These are phyloP conservation scores for Eupithecia vulgata DNA, from an alignment of 2,888 invertebrate species.

Conservation along the genomic window DNA sequence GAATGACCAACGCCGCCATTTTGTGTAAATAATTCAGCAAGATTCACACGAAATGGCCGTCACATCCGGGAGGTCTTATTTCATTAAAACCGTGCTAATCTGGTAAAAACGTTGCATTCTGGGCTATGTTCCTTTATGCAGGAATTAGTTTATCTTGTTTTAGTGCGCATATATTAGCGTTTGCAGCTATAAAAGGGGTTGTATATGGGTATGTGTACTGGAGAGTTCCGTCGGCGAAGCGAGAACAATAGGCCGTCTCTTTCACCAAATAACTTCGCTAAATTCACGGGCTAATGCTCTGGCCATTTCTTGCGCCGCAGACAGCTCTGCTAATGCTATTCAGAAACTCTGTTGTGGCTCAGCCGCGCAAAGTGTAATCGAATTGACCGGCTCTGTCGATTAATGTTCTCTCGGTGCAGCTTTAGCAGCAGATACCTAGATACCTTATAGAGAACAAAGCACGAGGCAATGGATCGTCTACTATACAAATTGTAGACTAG, in stretches of 20 bases:
- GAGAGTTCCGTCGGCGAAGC: slow-evolving; percentile 57
- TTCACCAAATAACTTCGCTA: slow-evolving; percentile 62
- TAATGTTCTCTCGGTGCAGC: slow-evolving; percentile 41
- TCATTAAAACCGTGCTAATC: slow-evolving; percentile 60
- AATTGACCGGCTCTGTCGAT: slow-evolving; percentile 49
- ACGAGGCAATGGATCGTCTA: neutral
- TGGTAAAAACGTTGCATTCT: slow-evolving; percentile 44
- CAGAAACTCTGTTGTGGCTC: slow-evolving; percentile 52
- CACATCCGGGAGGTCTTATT: slow-evolving; percentile 59
- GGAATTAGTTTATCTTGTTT: slow-evolving; percentile 44
- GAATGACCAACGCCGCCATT: slow-evolving; percentile 69
- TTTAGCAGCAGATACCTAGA: slow-evolving; percentile 9
- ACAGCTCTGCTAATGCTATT: slow-evolving; percentile 52
- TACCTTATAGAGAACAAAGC: neutral
- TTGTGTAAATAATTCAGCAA: slow-evolving; percentile 75
- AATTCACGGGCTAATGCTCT: slow-evolving; percentile 70
- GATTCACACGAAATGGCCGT: slow-evolving; percentile 75
- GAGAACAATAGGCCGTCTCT: slow-evolving; percentile 60
- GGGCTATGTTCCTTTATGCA: slow-evolving; percentile 41
- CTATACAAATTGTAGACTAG: neutral
- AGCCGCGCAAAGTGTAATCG: slow-evolving; percentile 51
- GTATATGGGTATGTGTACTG: slow-evolving; percentile 64
- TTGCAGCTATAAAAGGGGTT: slow-evolving; percentile 64
- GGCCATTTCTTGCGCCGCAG: slow-evolving; percentile 60
- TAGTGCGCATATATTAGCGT: slow-evolving; percentile 62